phyloP scores from a whole-genome alignment of 2,797 vertebrate species.

The Rhynchotus rufescens region DNA sequence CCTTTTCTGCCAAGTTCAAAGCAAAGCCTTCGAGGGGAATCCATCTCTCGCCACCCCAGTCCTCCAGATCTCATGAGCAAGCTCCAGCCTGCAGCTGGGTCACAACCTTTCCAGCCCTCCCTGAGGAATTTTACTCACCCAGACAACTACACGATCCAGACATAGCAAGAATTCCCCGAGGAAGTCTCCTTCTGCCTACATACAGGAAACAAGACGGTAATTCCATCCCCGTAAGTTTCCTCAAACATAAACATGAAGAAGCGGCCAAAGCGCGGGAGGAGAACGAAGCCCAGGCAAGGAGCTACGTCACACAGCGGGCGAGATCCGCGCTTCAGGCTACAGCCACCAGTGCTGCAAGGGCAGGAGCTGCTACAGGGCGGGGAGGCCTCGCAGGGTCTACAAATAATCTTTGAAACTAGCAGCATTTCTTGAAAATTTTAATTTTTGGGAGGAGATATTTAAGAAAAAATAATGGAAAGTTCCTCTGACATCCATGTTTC shows the following conservation, averaged over 20 bases:
- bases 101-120: constrained; percentile 33
- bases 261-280: not conserved
- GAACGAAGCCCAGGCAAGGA: constrained; percentile 28
- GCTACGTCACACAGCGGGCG: constrained; percentile 46
- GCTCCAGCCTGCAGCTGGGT: constrained; percentile 8
- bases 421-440: not conserved
- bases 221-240: constrained; percentile 42
- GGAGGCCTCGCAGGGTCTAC: not conserved
- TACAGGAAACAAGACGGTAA: constrained; percentile 58
- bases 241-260: constrained; percentile 48
- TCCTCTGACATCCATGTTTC: not conserved
- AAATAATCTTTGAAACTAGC: not conserved
- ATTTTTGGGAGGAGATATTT: not conserved
- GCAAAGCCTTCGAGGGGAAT: not conserved
- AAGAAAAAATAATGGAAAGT: not conserved
- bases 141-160: constrained; percentile 51
- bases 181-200: constrained; percentile 33
- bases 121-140: constrained; percentile 60
- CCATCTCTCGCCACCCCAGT: constrained; percentile 38
- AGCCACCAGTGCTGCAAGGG: not conserved
- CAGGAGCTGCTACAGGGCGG: not conserved
- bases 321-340: constrained; percentile 18
- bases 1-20: constrained; percentile 17
- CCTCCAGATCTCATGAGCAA: not conserved
- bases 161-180: constrained; percentile 44